These are phyloP conservation scores for Magallana angulata DNA, from an alignment of 1,140 invertebrate species.

Conservation along the genomic window DNA sequence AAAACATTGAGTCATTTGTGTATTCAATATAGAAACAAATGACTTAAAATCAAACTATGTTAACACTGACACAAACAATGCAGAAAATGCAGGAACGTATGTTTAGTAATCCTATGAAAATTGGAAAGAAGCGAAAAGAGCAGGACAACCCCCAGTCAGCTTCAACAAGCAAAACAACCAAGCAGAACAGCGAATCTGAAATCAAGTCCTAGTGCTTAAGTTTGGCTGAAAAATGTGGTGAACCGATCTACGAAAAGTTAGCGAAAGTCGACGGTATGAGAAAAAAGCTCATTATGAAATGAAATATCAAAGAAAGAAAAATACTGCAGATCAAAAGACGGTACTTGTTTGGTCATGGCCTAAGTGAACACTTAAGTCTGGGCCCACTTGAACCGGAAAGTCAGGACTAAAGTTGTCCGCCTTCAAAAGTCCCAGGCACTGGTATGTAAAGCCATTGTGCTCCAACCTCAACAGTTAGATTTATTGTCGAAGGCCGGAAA, in stretches of 20 bases:
- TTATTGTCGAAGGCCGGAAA: not conserved
- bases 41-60: too few relatives aligned
- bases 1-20: too few relatives aligned
- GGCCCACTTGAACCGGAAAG: not conserved
- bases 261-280: not conserved
- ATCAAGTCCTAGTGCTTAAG: not conserved
- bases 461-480: conserved; percentile 22
- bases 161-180: too few relatives aligned
- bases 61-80: too few relatives aligned
- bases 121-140: not conserved
- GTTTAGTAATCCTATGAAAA: too few relatives aligned
- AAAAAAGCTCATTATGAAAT: not conserved
- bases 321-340: too few relatives aligned
- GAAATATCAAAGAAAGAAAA: not conserved
- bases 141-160: not conserved
- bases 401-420: not conserved
- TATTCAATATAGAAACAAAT: too few relatives aligned
- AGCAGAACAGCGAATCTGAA: not conserved
- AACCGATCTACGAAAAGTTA: conserved; percentile 12
- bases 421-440: conserved; percentile 29
- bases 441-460: conserved; percentile 14
- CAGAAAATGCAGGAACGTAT: too few relatives aligned
- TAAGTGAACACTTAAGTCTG: not conserved
- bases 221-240: conserved; percentile 11
- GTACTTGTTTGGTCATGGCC: not conserved